Percentiles rank a stretch among this genome's conserved stretches.
Conservation (phyloP, 2,113 vertebrate species). For the Perognathus longimembris region DNA sequence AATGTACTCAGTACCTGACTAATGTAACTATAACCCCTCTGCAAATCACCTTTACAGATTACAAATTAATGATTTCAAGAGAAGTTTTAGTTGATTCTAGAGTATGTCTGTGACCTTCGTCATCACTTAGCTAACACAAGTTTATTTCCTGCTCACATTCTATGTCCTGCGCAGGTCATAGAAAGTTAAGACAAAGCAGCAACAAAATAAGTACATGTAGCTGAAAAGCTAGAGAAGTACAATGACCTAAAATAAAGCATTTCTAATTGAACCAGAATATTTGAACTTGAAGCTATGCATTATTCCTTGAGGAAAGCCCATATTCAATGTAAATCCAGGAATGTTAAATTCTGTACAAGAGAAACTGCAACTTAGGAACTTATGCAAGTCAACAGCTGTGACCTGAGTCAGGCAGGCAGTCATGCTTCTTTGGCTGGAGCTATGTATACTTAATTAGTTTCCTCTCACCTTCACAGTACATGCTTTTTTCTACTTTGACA, state of each 20-base stretch:
- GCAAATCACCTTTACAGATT: not conserved
- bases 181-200: too few species aligned
- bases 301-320: constrained; percentile 60
- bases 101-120: not conserved
- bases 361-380: constrained; percentile 76
- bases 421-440: constrained; percentile 92
- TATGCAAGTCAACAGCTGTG: constrained; percentile 92
- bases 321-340: constrained; percentile 68
- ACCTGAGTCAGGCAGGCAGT: constrained; percentile 91
- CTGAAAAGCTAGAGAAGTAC: not conserved
- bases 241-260: not conserved
- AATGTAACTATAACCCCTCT: too few species aligned
- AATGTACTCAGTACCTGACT: too few species aligned
- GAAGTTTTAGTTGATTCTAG: not conserved
- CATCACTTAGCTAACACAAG: not conserved
- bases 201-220: constrained; percentile 1
- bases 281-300: not conserved
- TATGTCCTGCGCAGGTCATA: not conserved
- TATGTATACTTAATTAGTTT: constrained; percentile 97
- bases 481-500: constrained; percentile 94
- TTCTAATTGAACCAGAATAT: constrained; percentile 1
- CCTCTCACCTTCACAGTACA: constrained; percentile 94
- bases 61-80: not conserved
- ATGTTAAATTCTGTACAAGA: constrained; percentile 67
- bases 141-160: constrained; percentile 7